phyloP scores from a whole-genome alignment of 2,888 invertebrate species.

The Stegana nigrithorax region DNA sequence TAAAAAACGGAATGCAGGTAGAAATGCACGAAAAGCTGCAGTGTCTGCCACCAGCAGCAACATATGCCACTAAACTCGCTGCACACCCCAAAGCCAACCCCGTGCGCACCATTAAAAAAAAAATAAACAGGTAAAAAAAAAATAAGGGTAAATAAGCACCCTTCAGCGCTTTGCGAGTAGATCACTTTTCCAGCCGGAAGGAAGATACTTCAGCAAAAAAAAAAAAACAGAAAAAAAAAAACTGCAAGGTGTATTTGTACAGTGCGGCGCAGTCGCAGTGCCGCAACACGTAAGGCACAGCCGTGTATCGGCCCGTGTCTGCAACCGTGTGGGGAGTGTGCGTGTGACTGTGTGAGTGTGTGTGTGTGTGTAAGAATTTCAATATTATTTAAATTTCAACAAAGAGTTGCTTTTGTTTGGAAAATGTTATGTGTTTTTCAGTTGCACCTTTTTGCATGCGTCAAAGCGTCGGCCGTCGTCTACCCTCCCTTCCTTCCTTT shows the following conservation, averaged over 20 bases:
- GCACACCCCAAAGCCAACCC: too few relatives aligned
- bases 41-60: background rate
- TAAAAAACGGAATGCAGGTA: background rate
- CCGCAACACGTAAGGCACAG: background rate
- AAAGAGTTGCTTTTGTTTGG: slow-evolving; percentile 56
- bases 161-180: background rate
- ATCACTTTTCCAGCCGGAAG: slow-evolving; percentile 19
- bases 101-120: background rate
- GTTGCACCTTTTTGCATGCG: slow-evolving; percentile 57
- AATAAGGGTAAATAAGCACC: background rate
- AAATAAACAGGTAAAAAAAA: too few relatives aligned
- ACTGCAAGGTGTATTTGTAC: slow-evolving; percentile 15
- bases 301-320: too few relatives aligned
- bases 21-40: background rate
- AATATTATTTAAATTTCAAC: slow-evolving; percentile 33
- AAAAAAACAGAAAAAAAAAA: background rate
- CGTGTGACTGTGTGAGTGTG: background rate
- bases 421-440: slow-evolving; percentile 37
- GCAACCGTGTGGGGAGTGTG: too few relatives aligned
- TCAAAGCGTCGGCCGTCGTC: too few relatives aligned
- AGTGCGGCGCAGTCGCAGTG: background rate
- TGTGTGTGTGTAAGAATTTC: background rate
- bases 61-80: slow-evolving; percentile 17
- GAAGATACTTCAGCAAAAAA: slow-evolving; percentile 11
- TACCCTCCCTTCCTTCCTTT: too few relatives aligned